phyloP scores from a whole-genome alignment of 1,140 invertebrate genomes.

The Pogonomyrmex californicus region DNA sequence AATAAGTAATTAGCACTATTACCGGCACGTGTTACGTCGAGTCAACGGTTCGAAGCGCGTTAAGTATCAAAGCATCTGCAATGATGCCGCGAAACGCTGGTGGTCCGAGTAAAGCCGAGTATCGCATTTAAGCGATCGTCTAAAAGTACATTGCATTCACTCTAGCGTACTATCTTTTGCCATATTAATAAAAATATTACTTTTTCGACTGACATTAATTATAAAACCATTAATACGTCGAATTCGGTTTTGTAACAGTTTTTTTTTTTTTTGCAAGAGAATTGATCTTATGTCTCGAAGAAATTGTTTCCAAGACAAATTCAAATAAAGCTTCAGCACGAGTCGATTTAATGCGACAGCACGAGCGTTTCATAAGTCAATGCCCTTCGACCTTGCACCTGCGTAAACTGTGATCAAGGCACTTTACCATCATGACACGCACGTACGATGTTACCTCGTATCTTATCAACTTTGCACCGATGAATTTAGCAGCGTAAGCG shows the following conservation, averaged over 20 bases:
- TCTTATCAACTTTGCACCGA: constrained; percentile 19
- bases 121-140: background rate
- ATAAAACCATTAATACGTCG: background rate
- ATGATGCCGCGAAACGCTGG: constrained; percentile 54
- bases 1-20: constrained; percentile 71
- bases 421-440: constrained; percentile 27
- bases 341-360: constrained; percentile 14
- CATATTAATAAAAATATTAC: background rate
- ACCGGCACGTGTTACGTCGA: constrained; percentile 40
- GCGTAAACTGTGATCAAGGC: constrained; percentile 24
- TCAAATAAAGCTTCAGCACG: background rate
- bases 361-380: constrained; percentile 12
- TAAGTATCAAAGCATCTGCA: constrained; percentile 38
- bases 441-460: constrained; percentile 16
- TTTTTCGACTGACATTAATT: background rate
- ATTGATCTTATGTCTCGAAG: background rate
- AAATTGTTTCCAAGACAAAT: constrained; percentile 23
- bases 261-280: background rate
- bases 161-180: background rate
- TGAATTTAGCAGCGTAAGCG: constrained; percentile 42
- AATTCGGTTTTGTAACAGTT: background rate
- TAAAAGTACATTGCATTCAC: constrained; percentile 18
- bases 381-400: constrained; percentile 27
- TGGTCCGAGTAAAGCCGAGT: constrained; percentile 39
- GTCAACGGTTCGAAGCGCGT: constrained; percentile 38